Evolutionary conservation across 2,797 vertebrate genomes (phyloP).

Genomic region (Enteromius anoplus): DNA sequence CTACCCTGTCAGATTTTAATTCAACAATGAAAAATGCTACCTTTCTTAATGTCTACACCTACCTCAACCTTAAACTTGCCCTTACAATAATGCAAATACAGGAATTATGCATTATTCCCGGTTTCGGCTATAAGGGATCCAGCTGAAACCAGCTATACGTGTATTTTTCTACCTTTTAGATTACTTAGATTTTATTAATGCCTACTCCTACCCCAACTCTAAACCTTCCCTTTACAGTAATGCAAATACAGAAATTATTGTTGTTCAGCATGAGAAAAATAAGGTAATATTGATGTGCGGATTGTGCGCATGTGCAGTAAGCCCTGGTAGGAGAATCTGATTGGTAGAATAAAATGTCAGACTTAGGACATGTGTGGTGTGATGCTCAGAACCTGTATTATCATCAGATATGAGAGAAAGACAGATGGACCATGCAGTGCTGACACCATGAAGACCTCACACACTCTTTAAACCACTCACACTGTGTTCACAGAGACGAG

Average conservation of each 20-base stretch:
- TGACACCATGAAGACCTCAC: neutral
- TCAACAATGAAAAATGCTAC: neutral
- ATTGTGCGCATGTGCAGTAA: too few relatives aligned
- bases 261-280: too few relatives aligned
- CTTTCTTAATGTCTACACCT: neutral
- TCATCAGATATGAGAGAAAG: neutral
- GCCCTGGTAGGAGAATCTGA: too few relatives aligned
- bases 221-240: too few relatives aligned
- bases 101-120: neutral
- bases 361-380: neutral
- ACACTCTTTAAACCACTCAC: neutral
- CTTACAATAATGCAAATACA: neutral
- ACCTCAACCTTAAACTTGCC: neutral
- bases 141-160: neutral
- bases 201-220: neutral
- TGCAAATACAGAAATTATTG: too few relatives aligned
- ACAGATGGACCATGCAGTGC: neutral
- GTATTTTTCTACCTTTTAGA: neutral
- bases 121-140: neutral
- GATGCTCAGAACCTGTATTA: neutral
- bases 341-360: too few relatives aligned
- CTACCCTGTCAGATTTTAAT: too few relatives aligned
- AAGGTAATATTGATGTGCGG: too few relatives aligned
- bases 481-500: neutral
- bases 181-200: neutral